phyloP scores from a whole-genome alignment of 2,888 invertebrate genomes.

The Tipula unca region DNA sequence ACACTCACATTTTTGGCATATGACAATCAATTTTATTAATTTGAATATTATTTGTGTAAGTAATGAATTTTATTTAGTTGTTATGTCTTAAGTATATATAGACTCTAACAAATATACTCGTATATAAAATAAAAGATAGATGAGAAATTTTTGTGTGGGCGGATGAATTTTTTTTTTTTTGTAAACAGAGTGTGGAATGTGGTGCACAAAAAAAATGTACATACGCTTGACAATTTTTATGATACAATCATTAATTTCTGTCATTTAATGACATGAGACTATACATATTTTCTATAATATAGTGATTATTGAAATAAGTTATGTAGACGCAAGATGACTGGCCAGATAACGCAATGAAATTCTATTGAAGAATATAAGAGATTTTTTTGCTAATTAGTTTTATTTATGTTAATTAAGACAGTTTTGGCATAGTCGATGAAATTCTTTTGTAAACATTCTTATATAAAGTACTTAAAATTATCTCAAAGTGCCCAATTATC shows the following conservation, averaged over 20 bases:
- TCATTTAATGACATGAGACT: not conserved
- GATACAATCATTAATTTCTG: not conserved
- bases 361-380: not conserved
- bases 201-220: not conserved
- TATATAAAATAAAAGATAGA: not conserved
- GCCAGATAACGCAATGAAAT: not conserved
- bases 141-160: not conserved
- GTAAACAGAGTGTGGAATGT: not conserved
- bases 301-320: not conserved
- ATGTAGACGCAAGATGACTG: not conserved
- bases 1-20: not conserved
- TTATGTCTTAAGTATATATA: not conserved
- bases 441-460: too few relatives aligned
- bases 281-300: not conserved
- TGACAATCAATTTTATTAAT: slow-evolving; percentile 14
- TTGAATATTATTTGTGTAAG: not conserved
- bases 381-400: not conserved
- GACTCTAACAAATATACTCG: not conserved
- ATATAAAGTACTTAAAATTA: too few relatives aligned
- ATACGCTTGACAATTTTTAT: not conserved
- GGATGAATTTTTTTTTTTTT: not conserved
- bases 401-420: not conserved
- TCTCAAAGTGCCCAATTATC: too few relatives aligned
- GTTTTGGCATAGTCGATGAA: not conserved
- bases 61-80: not conserved